These are phyloP conservation scores for Anadara kagoshimensis DNA, from an alignment of 1,140 invertebrate species.

Conservation along the genomic window DNA sequence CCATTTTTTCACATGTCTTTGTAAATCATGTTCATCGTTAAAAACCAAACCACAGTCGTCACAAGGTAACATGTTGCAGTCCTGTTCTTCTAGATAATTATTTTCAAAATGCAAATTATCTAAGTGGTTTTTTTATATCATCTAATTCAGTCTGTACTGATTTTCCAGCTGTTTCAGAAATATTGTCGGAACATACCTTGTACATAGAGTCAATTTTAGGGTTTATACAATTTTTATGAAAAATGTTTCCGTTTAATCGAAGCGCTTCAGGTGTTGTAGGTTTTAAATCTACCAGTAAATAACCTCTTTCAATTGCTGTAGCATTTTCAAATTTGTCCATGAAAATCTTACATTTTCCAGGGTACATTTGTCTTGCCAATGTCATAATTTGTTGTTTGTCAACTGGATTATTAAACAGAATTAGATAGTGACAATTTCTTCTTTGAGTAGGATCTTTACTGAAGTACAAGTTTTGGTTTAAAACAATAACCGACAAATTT, in stretches of 20 bases:
- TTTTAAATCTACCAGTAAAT: neutral
- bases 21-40: constrained; percentile 10
- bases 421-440: constrained; percentile 11
- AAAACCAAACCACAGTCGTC: constrained; percentile 18
- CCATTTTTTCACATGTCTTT: neutral
- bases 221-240: neutral
- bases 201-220: neutral
- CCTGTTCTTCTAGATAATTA: neutral
- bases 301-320: neutral
- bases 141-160: neutral
- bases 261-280: neutral
- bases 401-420: neutral
- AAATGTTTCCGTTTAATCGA: neutral
- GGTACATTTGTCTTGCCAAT: neutral
- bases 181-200: neutral
- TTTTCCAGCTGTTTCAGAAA: neutral
- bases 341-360: neutral
- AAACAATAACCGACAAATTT: neutral
- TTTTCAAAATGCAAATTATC: no score
- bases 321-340: no score
- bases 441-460: no score
- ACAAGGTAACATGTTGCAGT: neutral
- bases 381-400: neutral
- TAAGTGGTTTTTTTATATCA: neutral
- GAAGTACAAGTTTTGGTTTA: constrained; percentile 1